Conservation (phyloP, 2,113 vertebrate species). For the Chaetodon auriga region DNA sequence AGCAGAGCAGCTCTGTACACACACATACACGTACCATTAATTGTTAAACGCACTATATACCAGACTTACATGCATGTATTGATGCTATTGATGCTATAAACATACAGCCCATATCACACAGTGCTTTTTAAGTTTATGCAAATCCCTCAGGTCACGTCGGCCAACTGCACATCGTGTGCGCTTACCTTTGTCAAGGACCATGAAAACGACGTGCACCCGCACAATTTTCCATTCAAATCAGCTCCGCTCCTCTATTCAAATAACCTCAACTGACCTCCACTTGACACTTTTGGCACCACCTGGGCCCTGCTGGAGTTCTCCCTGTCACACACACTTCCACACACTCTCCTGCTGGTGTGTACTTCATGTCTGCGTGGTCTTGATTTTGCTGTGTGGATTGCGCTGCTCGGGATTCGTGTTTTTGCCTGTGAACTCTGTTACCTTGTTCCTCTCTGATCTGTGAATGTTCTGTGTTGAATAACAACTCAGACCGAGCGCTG, state of each 20-base stretch:
- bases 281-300: constrained; percentile 9
- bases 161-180: background rate
- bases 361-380: background rate
- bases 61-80: background rate
- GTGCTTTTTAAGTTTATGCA: constrained; percentile 22
- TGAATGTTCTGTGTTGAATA: constrained; percentile 6
- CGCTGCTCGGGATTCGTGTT: background rate
- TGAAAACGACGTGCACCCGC: background rate
- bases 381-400: constrained; percentile 8
- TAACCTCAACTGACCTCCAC: constrained; percentile 22
- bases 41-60: background rate
- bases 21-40: background rate
- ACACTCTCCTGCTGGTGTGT: background rate
- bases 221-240: constrained; percentile 55
- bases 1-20: background rate
- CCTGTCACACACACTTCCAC: background rate
- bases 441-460: constrained; percentile 19
- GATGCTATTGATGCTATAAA: background rate
- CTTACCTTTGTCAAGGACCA: constrained; percentile 3
- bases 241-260: constrained; percentile 27
- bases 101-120: background rate
- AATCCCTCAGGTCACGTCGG: background rate
- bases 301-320: background rate
- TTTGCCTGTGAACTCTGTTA: constrained; percentile 21
- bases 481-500: background rate